Percentiles rank a stretch among this genome's conserved stretches.
Evolutionary conservation across 1,140 invertebrate genomes (phyloP).

Genomic region (Drosophila ambigua): DNA sequence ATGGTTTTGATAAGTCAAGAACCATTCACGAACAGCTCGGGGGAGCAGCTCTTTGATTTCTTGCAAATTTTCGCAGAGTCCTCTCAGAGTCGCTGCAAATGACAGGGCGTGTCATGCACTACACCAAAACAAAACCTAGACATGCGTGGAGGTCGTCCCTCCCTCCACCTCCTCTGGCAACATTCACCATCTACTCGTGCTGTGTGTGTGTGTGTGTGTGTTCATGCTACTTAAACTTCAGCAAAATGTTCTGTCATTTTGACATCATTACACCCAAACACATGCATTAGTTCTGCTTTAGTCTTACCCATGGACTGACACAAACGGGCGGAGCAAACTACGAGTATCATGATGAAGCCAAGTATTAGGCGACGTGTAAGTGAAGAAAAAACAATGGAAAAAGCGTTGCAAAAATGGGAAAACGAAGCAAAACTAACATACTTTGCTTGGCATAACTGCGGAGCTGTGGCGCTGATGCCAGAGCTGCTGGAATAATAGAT

Average conservation of each 20-base stretch:
- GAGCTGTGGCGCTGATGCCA: slow-evolving; percentile 27
- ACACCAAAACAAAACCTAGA: slow-evolving; percentile 45
- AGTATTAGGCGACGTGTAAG: slow-evolving; percentile 48
- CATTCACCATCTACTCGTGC: no score
- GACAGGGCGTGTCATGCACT: slow-evolving; percentile 67
- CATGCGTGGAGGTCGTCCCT: slow-evolving; percentile 29
- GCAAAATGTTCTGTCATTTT: slow-evolving; percentile 75
- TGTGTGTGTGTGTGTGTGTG: background rate
- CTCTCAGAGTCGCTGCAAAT: slow-evolving; percentile 50
- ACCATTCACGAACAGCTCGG: background rate
- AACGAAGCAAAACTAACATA: slow-evolving; percentile 45
- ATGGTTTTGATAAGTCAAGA: slow-evolving; percentile 25
- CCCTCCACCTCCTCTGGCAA: slow-evolving; percentile 1
- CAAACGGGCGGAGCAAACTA: slow-evolving; percentile 9
- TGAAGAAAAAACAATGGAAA: slow-evolving; percentile 27
- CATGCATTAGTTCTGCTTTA: slow-evolving; percentile 23
- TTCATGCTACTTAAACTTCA: slow-evolving; percentile 67
- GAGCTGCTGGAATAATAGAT: slow-evolving; percentile 52
- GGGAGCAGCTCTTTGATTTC: slow-evolving; percentile 9
- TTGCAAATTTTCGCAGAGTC: slow-evolving; percentile 8
- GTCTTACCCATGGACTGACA: slow-evolving; percentile 24
- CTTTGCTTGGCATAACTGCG: slow-evolving; percentile 28
- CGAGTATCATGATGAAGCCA: slow-evolving; percentile 40
- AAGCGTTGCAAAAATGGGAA: slow-evolving; percentile 48
- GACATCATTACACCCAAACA: slow-evolving; percentile 53